Base-by-base conservation (phyloP, 2,888 invertebrate genomes). In the Athrips mouffetella region DNA sequence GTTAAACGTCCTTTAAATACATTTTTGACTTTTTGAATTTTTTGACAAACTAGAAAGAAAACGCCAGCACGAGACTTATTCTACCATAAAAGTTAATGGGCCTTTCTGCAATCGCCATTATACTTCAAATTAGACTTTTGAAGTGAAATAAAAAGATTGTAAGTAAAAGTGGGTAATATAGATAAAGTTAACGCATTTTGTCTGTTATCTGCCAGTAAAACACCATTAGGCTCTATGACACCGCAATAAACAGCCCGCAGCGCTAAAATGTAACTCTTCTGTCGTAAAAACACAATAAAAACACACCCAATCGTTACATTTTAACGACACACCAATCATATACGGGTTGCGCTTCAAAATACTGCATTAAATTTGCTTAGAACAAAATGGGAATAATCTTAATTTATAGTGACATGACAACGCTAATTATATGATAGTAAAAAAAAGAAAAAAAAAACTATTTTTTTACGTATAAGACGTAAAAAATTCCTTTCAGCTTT, bases 261-360 rank as follows among this genome's bases (percentile, higher is more conserved):
- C 83, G 85, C 87, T 87, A 86, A 87, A 87, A 84, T 80, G 87
- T 86, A 76, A 80, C 80, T 80, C 76, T 71, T 76, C 74, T 65
- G 70, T 76, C 86, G 76, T 87, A 87, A 87, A 86, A 77, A 45
- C 65, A 81, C 74, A 76, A 85, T 86, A 87, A 85, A 81, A 85
- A 73, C 78, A 76, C 76, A 72, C 76, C 75, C 76, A 72, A 82
- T 81, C 76, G 81, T 80, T 82, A 81, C 71, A 71, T 70, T 86
- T 87, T 86, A 85, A 87, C 88, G 85, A 84, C 76, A 76, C 52
- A 57, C 67, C 76, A 77, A 81, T 82, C 80, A 82, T 72, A 86
- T 86, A 87, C 83, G 88, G 88, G 87, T 69, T 18, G 45, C 21
- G 23, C 45, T 45, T 35, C 20, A 25, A 25, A 45, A 35, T 45